These are phyloP conservation scores for Rhimphoctona megacephalus DNA, from an alignment of 2,888 invertebrate genomes.

Conservation along the genomic window DNA sequence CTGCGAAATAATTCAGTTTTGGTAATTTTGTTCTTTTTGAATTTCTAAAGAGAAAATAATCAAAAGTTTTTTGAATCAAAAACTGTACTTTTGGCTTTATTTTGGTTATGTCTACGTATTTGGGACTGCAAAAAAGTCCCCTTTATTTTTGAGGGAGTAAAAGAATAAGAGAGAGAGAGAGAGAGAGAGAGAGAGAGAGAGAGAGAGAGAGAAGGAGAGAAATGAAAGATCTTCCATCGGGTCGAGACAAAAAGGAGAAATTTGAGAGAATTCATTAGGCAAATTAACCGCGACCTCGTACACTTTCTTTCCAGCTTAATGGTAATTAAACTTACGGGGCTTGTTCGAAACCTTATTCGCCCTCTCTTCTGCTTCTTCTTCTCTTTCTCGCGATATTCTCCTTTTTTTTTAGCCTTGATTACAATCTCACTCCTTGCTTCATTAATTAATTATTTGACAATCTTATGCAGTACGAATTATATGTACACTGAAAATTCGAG, in stretches of 20 bases:
- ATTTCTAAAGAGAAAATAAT: neutral
- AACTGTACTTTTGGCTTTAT: neutral
- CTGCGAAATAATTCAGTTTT: neutral
- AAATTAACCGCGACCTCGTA: slow-evolving; percentile 39
- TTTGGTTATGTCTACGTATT: neutral
- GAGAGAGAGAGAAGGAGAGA: neutral
- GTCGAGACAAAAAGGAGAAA: slow-evolving; percentile 8
- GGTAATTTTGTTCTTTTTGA: neutral
- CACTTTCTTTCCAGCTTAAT: slow-evolving; percentile 10
- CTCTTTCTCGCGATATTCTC: neutral
- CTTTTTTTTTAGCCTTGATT: neutral
- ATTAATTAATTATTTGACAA: slow-evolving; percentile 6
- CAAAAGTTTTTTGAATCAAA: neutral
- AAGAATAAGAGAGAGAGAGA: neutral
- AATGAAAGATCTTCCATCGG: neutral
- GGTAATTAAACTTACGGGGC: slow-evolving; percentile 9
- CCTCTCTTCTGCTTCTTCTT: neutral
- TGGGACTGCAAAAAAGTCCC: neutral
- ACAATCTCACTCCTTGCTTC: neutral
- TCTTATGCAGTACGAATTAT: neutral
- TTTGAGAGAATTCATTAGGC: slow-evolving; percentile 32
- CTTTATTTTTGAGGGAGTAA: neutral
- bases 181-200: neutral
- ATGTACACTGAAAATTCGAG: neutral
- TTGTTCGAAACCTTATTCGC: slow-evolving; percentile 4